These are phyloP conservation scores for Chaitophorus viminalis DNA, from an alignment of 2,888 invertebrate genomes.

Conservation along the genomic window DNA sequence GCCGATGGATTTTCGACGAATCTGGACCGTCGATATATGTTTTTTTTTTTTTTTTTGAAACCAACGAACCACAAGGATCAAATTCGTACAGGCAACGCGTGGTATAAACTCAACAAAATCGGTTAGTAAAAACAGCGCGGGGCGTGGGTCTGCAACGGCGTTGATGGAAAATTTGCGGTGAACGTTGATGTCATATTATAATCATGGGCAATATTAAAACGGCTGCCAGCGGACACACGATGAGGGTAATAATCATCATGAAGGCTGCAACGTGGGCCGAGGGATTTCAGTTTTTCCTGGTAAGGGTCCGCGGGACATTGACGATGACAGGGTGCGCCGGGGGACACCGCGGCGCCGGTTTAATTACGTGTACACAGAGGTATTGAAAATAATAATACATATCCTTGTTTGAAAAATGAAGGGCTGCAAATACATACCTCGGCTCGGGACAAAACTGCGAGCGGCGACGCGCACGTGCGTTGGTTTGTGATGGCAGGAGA, in stretches of 20 bases:
- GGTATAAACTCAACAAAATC: background rate
- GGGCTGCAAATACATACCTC: background rate
- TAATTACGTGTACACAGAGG: background rate
- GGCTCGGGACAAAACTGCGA: background rate
- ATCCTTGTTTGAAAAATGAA: background rate
- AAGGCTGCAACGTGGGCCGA: background rate
- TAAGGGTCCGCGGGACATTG: background rate
- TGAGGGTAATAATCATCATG: background rate
- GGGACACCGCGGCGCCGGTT: slow-evolving; percentile 4
- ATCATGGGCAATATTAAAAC: background rate
- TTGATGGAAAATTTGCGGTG: slow-evolving; percentile 12
- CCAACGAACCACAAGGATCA: background rate
- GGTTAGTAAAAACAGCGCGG: background rate
- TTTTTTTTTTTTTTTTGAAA: no score
- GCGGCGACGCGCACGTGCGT: background rate
- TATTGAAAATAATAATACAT: background rate
- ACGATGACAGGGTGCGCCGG: background rate
- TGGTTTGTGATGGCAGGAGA: background rate
- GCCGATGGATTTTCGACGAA: no score
- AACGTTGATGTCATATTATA: background rate
- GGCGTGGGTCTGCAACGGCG: background rate
- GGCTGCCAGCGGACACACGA: slow-evolving; percentile 16
- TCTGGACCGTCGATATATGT: background rate
- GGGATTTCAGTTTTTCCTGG: slow-evolving; percentile 13
- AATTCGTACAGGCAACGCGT: background rate